phyloP scores from a whole-genome alignment of 2,888 invertebrate species.

The Tinea pellionella region DNA sequence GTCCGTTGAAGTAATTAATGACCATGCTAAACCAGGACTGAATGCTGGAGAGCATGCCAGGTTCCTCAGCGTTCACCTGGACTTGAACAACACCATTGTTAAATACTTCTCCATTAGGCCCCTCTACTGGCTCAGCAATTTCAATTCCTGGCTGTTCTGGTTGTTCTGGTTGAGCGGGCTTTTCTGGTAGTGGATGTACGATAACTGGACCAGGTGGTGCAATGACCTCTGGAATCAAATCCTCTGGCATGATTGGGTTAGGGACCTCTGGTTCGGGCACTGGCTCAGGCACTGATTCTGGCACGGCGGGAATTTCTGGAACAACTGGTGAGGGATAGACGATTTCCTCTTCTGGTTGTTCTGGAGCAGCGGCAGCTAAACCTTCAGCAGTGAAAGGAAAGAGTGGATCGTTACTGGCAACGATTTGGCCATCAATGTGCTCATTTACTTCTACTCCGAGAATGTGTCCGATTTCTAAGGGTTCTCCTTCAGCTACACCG shows the following conservation, averaged over 20 bases:
- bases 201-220: conserved; percentile 10
- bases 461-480: conserved; percentile 35
- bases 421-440: conserved; percentile 29
- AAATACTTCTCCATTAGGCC: conserved; percentile 34
- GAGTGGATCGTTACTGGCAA: conserved; percentile 28
- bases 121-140: neutral
- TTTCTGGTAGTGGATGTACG: conserved; percentile 13
- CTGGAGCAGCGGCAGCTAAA: conserved; percentile 33
- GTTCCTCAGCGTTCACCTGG: conserved; percentile 32
- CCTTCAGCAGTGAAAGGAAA: conserved; percentile 39
- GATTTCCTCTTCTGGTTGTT: conserved; percentile 20
- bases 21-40: conserved; percentile 45
- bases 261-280: conserved; percentile 15
- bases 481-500: conserved; percentile 35
- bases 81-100: conserved; percentile 45
- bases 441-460: conserved; percentile 37
- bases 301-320: conserved; percentile 9
- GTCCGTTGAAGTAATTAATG: conserved; percentile 41
- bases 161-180: conserved; percentile 15
- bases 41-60: conserved; percentile 33
- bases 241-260: conserved; percentile 13
- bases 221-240: conserved; percentile 16
- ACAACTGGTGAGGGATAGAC: conserved; percentile 12
- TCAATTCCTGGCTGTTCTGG: neutral
- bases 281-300: too few relatives aligned